These are phyloP conservation scores for Diadumene lineata DNA, from an alignment of 92 coral and sea anemone species.

Conservation along the genomic window DNA sequence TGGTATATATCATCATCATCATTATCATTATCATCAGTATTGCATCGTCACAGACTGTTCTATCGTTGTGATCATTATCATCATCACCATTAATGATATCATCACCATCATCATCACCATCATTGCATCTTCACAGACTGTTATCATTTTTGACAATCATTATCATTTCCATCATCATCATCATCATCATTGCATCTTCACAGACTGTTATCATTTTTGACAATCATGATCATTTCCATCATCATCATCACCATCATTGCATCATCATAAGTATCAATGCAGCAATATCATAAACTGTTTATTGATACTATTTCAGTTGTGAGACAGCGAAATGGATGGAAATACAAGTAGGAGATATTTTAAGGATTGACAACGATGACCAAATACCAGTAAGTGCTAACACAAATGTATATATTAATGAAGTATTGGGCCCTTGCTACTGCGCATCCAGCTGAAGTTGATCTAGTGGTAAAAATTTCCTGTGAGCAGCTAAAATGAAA, in stretches of 20 bases:
- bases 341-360: conserved; percentile 85
- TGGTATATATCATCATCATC: no score
- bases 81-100: no score
- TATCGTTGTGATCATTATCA: no score
- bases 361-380: conserved; percentile 78
- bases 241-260: neutral
- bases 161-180: neutral
- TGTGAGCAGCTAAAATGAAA: no score
- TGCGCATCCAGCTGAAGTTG: no score
- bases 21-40: no score
- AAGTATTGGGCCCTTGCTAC: no score
- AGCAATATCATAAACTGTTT: neutral
- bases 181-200: neutral
- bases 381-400: conserved; percentile 95
- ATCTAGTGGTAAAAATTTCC: no score
- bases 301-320: conserved; percentile 28
- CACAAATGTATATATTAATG: neutral
- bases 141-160: no score
- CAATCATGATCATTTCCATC: neutral
- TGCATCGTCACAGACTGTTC: no score
- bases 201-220: neutral
- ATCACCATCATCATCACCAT: neutral
- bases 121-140: no score
- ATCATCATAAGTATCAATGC: neutral
- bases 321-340: conserved; percentile 75